Percentiles rank a stretch among this genome's conserved stretches.
phyloP scores from a whole-genome alignment of 2,888 invertebrate species.

The Sphecodes monilicornis region DNA sequence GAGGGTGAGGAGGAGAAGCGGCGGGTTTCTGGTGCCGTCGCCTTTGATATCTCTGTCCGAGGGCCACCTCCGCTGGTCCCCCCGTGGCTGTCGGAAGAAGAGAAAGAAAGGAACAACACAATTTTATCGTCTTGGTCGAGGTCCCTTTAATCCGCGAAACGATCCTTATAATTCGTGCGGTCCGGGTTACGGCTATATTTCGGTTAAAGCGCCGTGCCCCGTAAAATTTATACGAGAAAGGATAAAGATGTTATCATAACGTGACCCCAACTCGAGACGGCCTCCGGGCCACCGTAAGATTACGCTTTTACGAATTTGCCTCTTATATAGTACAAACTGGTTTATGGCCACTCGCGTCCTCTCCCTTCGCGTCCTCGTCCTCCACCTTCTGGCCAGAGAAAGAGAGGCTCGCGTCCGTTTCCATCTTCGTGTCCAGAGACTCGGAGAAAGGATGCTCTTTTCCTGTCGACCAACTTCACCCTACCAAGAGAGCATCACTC shows the following conservation, averaged over 20 bases:
- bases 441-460: constrained; percentile 24
- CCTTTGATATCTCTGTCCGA: constrained; percentile 39
- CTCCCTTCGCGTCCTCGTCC: not conserved
- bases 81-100: constrained; percentile 4
- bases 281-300: constrained; percentile 74
- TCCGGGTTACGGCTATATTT: constrained; percentile 77
- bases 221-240: constrained; percentile 82
- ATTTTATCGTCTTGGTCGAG: constrained; percentile 65
- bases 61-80: not conserved
- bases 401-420: constrained; percentile 8
- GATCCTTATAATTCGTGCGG: constrained; percentile 77
- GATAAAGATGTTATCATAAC: constrained; percentile 82
- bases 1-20: constrained; percentile 31
- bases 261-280: constrained; percentile 61
- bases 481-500: not conserved
- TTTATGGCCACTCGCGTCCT: constrained; percentile 56
- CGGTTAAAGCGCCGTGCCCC: constrained; percentile 76
- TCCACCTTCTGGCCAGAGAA: not conserved
- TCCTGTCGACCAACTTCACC: not conserved
- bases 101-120: constrained; percentile 60
- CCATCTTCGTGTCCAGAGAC: not conserved
- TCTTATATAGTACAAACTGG: constrained; percentile 74
- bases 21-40: constrained; percentile 17
- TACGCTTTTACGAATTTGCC: constrained; percentile 80
- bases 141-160: constrained; percentile 75